Evolutionary conservation across 2,113 vertebrate species (phyloP), one percentile per base, ranked within the genome.

Genomic region (Paralichthys olivaceus): DNA sequence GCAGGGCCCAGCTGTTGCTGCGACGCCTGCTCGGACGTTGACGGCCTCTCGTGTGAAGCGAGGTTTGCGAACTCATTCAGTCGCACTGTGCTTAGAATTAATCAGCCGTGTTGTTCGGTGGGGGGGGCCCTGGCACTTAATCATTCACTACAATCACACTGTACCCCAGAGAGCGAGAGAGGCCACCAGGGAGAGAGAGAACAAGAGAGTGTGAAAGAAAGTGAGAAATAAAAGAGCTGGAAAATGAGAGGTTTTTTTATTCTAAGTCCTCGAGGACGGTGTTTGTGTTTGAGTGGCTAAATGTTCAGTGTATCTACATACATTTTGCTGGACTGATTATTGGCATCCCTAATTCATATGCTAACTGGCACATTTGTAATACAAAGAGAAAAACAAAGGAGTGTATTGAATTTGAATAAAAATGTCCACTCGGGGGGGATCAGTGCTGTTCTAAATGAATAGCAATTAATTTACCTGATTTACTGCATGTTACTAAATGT

Each of bases 91-190:
- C 65, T 56, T 0, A 20, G 86, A 90, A 90, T 86, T 82, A 87
- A 90, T 90, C 77, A 79, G 68, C 25, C 74, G 66, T 83, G 84
- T 90, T 87, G 72, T 89, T 90, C 75, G 40, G 32, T 9, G 37
- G 59, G 12, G 43, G 54, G 73, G 57, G 56, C 59, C 77, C 69
- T 54, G 75, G 49, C 63, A 74, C 72, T 49, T 71, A 62, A 83
- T 88, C 78, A 61, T 78, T 80, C 69, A 73, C 69, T 51, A 62
- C 75, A 80, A 67, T 87, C 77, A 59, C 69, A 72, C 64, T 45
- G 76, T 20, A 70, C 54, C 53, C 67, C 78, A 75, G 4, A 8
- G 85, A 75, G 60, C 8, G 2, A 72, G 86, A 47, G 37, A 54
- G 58, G 66, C 71, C 58, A 26, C 1, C 0, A 0, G 61, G 77